Evolutionary conservation across 1,140 invertebrate species (phyloP), one percentile per base, ranked within the genome.

Genomic region (Arion vulgaris): DNA sequence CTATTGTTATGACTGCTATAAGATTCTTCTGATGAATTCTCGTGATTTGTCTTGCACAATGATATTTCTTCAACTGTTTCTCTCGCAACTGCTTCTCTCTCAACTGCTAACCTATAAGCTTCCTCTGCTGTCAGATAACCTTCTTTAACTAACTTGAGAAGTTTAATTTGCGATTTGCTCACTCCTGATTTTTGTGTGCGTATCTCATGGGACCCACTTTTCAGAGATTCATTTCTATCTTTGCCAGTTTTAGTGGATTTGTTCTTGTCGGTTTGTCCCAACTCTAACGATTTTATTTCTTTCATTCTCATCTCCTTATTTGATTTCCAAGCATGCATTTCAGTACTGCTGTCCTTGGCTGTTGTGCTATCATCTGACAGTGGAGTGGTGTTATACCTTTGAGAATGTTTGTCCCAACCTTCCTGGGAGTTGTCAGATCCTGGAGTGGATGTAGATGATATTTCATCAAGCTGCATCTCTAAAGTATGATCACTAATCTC

Each of bases 261-360:
- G 32, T 45, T 28, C n/a, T 66, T 68, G 32, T 66, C 38, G 1
- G 34, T 66, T 34, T 17, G 19, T 51, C 68, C 57, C 41, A 38
- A 1, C 0, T 79, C 57, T 41, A 9, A 41, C 1, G 38, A 13
- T 38, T 79, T 79, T 28, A 45, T 68, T 26, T 39, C 34, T 26
- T 79, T 62, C 38, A 66, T 34, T 62, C 76, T 62, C 53, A 36
- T 36, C 38, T 45, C 28, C 49, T 79, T 76, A 17, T 71, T 34
- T 36, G 57, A 53, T 26, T 80, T 83, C 53, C 75, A 57, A 26
- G 62, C 62, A 32, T 86, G 85, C 69, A 87, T 80, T 78, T 89
- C 88, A 32, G 84, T 77, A 75, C 88, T 89, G 80, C 88, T 89
- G 74, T 89, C 88, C 62, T 89, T 89, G 17, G 85, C 83, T 51